Base-by-base conservation (phyloP, 37 sponge, comb jelly and placozoan genomes). In the Spongia lamella region DNA sequence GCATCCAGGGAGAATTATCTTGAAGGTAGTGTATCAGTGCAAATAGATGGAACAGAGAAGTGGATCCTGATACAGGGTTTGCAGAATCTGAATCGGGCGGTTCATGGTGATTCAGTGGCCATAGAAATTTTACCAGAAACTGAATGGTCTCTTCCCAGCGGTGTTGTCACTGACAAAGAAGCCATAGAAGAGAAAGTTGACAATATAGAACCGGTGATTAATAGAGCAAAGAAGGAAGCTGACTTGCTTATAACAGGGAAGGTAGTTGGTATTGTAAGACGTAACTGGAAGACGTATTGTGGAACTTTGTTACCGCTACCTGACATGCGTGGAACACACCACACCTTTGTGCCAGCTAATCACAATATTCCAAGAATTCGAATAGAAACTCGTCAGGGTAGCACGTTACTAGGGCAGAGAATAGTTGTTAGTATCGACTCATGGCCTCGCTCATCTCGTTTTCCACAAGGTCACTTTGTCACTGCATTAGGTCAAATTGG, bases 381-480 rank as follows among this genome's bases (percentile, higher is more conserved):
- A 20, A 27, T 98, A 15, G 85, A 79, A 53, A 98, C 99, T 0
- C 40, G 92, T 30, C 95, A 98, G 56, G 88, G 82, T 0, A 49
- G 32, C 17, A 69, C 16, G 7, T 81, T 98, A 52, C 25, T 86
- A 53, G 88, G 93, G 2, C 86, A 94, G 79, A 84, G 99, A 67
- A 98, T 98, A 64, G 64, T 98, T 7, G 95, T 98, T 25, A 88
- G 77, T 64, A 84, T 98, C 20, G 99, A 98, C 56, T 67, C 78
- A n/a, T 98, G 99, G 99, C 86, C 93, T 11, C 72, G 95, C 0
- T 61, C 79, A 27, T 87, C 90, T 15, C 65, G 90, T 7, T 87
- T 85, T 58, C 99, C 99, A 21, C 73, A 59, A 36, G 99, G 99
- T 5, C 99, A 98, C 52, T 92, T 94, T 76, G 93, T 98, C 37